phyloP scores from a whole-genome alignment of 2,113 vertebrate genomes.

The Cnemophilus loriae region DNA sequence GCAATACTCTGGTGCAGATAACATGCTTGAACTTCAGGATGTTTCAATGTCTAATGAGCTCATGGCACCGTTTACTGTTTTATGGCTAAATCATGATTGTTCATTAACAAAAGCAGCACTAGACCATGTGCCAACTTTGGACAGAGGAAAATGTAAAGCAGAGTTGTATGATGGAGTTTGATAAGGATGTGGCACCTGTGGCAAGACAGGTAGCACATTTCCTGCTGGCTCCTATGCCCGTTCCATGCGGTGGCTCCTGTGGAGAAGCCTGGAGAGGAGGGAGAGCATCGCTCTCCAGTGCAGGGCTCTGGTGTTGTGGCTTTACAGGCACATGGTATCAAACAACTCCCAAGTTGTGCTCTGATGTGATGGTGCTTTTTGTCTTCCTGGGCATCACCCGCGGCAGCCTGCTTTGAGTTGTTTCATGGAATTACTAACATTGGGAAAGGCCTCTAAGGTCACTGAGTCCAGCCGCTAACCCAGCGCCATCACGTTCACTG shows the following conservation, averaged over 20 bases:
- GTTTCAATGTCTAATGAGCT: conserved; percentile 11
- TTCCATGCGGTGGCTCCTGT: neutral
- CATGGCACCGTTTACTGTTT: neutral
- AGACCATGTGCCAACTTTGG: neutral
- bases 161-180: neutral
- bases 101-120: conserved; percentile 31
- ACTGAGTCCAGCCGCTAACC: too few relatives aligned
- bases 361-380: neutral
- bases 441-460: neutral
- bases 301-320: neutral
- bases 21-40: neutral
- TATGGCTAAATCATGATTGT: conserved; percentile 19
- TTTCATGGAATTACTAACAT: neutral
- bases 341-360: neutral
- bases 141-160: neutral
- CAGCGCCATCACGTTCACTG: neutral
- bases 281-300: too few relatives aligned
- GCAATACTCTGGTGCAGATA: neutral
- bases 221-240: neutral
- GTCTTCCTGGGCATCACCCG: neutral
- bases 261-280: neutral
- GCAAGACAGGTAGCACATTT: neutral
- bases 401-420: neutral
- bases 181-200: neutral
- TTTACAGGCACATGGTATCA: rapidly evolving